Evolutionary conservation across 2,888 invertebrate species (phyloP).

Genomic region (Acleris sparsana): DNA sequence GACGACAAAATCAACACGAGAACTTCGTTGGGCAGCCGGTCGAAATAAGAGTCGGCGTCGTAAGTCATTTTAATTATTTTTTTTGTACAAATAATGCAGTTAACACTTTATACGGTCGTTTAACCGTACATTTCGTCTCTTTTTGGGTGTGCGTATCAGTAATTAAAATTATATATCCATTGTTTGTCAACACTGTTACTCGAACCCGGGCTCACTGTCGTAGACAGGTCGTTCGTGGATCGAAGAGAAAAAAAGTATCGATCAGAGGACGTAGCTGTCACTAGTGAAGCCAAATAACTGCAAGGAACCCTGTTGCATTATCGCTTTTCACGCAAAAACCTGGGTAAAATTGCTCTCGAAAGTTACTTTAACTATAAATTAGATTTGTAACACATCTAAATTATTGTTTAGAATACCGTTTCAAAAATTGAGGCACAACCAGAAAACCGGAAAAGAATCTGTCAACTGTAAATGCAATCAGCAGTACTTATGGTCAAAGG

Average conservation of each 20-base stretch:
- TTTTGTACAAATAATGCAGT: constrained; percentile 3
- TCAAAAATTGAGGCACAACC: too few relatives aligned
- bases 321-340: too few relatives aligned
- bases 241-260: neutral
- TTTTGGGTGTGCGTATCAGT: neutral
- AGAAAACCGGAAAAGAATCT: too few relatives aligned
- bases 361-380: too few relatives aligned
- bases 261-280: constrained; percentile 28
- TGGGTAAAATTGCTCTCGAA: too few relatives aligned
- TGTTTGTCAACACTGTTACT: constrained; percentile 25
- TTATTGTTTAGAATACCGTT: too few relatives aligned
- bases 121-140: constrained; percentile 4
- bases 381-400: too few relatives aligned
- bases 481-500: too few relatives aligned
- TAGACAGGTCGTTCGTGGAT: too few relatives aligned
- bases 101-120: constrained; percentile 12
- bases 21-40: constrained; percentile 59
- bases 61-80: constrained; percentile 15
- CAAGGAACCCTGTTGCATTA: neutral
- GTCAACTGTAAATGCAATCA: too few relatives aligned
- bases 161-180: constrained; percentile 10
- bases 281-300: constrained; percentile 3
- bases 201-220: neutral
- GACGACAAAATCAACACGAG: constrained; percentile 56
- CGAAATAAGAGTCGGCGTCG: constrained; percentile 39